Evolutionary conservation across 1,140 invertebrate genomes (phyloP), one percentile per base, ranked within the genome.

Genomic region (Caenorhabditis tropicalis): DNA sequence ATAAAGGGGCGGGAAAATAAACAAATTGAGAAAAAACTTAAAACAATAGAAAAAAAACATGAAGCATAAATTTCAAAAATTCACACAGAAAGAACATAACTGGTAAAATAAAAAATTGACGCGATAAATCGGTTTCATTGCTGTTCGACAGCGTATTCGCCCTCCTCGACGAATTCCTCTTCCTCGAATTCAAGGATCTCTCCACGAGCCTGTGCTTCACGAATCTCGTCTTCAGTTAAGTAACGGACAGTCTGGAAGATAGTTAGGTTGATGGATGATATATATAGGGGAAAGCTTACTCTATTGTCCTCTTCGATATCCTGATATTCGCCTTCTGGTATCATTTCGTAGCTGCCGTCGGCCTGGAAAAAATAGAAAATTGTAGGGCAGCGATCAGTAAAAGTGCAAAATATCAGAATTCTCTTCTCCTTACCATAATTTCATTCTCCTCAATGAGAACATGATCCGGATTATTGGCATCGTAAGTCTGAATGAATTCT

Each of bases 381-480:
- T 56, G 16, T 56, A 16, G 5, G 19, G n/a, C n/a, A n/a, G n/a
- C n/a, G n/a, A n/a, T n/a, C n/a, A n/a, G n/a, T n/a, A n/a, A n/a
- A n/a, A n/a, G n/a, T n/a, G n/a, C n/a, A n/a, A n/a, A n/a, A n/a
- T n/a, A n/a, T n/a, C n/a, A n/a, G n/a, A n/a, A n/a, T n/a, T n/a
- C n/a, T n/a, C n/a, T n/a, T n/a, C n/a, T n/a, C n/a, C n/a, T n/a
- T 24, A 74, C 65, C n/a, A 74, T 39, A 74, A 74, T 39, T 3
- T 74, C 65, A 74, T 74, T 74, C 36, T 74, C 65, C 33, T 74
- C 65, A 43, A 74, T 74, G 10, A 74, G 21, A 29, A 74, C 65
- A 74, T 74, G 65, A 74, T 74, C 65, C 65, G 65, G 65, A 74
- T 74, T 74, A 12, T 74, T 74, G 19, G 65, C 65, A 21, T 74